A percentile compares a stretch with the other conserved stretches of the same genome.
phyloP scores from a whole-genome alignment of 2,113 vertebrate species.

The Cavia aperea region DNA sequence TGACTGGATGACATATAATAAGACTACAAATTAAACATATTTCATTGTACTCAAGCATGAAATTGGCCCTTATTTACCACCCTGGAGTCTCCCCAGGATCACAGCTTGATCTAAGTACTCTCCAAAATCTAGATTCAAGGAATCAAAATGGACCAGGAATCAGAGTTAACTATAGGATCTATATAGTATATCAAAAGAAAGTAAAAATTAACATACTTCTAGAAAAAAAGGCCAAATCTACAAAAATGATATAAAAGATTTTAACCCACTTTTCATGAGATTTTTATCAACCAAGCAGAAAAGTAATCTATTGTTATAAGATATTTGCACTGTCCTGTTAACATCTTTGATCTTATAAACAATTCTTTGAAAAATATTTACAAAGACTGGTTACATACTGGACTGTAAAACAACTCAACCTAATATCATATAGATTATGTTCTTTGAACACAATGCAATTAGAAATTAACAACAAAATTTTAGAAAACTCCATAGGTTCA shows the following conservation, averaged over 20 bases:
- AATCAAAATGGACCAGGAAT: not conserved
- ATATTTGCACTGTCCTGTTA: not conserved
- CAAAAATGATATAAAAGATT: not conserved
- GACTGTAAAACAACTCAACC: conserved; percentile 4
- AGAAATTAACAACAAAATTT: conserved; percentile 21
- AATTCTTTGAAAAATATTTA: conserved; percentile 17
- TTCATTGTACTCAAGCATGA: not conserved
- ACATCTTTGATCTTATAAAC: conserved; percentile 1
- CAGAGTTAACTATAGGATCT: not conserved
- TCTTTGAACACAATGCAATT: conserved; percentile 6
- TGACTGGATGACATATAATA: not conserved
- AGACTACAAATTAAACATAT: not conserved
- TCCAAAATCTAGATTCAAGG: not conserved
- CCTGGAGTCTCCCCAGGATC: not conserved
- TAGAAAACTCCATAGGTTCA: not conserved
- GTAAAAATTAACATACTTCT: not conserved
- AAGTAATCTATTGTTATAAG: not conserved
- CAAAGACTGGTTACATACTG: not conserved
- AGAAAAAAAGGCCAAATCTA: conserved; percentile 3
- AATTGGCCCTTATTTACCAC: not conserved
- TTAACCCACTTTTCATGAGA: not conserved
- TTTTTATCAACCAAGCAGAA: not conserved
- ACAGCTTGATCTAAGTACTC: not conserved
- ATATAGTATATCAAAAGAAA: not conserved
- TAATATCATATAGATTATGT: not conserved